Evolutionary conservation across 2,113 vertebrate species (phyloP), one percentile per base, ranked within the genome.

Genomic region (Protomyctophum bolini): DNA sequence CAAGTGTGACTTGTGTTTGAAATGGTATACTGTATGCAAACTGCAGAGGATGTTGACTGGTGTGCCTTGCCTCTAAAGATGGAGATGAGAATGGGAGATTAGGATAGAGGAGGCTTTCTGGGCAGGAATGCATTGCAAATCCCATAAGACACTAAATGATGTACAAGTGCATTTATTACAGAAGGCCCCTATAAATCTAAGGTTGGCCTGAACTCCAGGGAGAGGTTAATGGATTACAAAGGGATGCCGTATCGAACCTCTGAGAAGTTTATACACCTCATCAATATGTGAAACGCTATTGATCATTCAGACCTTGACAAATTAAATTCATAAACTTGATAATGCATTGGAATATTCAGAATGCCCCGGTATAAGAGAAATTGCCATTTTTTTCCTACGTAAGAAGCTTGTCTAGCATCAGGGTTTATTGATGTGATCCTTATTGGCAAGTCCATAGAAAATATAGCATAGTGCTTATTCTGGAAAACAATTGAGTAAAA

Each of bases 211-310:
- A 93, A 92, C 93, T 94, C 93, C 88, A 85, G 92, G 91, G 92
- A 93, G 92, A 94, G 91, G 93, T 94, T 93, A 93, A 94, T 94
- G 92, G 93, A 94, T 94, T 93, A 94, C 92, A 92, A 94, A 94
- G 91, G 92, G 91, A 92, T 92, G 92, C 85, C 84, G 87, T 92
- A 94, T 94, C 78, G 92, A 94, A 89, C 92, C 91, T 87, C 76
- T 0, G 76, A 87, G 91, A 93, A 92, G 93, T 94, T 93, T 93
- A 93, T 93, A 93, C 91, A 92, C 88, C 90, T 91, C 92, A 92
- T 94, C 92, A 92, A 93, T 94, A 93, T 87, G 87, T 90, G 91
- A 91, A 92, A 91, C 51, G 72, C 89, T 91, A 93, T 93, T 90
- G 91, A 94, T 93, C 90, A 93, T 88, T 87, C 74, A 76, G 90